Conservation (phyloP, 2,888 invertebrate species). For the Cantharis nigra region DNA sequence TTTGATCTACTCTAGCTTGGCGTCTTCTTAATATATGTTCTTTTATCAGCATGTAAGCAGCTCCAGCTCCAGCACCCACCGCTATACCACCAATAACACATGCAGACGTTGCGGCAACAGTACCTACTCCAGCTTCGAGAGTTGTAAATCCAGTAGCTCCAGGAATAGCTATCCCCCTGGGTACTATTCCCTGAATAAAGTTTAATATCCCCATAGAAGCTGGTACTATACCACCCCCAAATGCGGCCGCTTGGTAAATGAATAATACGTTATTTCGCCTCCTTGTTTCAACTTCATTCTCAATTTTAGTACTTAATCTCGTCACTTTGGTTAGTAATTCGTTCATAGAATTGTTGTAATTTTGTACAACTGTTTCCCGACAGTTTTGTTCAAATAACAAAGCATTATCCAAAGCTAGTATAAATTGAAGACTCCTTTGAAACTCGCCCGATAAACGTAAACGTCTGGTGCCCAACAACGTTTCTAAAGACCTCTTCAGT, state of each 20-base stretch:
- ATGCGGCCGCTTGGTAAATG: neutral
- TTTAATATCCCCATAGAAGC: neutral
- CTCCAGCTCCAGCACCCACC: neutral
- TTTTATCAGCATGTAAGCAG: constrained; percentile 5
- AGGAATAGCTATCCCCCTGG: neutral
- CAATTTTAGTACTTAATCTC: neutral
- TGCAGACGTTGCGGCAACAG: neutral
- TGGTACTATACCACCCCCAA: neutral
- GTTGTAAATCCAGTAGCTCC: neutral
- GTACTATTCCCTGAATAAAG: neutral
- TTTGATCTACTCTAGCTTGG: neutral
- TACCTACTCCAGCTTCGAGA: constrained; percentile 1
- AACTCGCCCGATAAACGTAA: neutral
- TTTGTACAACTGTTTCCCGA: neutral
- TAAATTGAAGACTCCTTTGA: neutral
- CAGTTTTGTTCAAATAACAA: neutral
- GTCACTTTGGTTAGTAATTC: neutral
- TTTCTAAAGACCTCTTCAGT: neutral
- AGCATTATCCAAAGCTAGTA: constrained; percentile 2
- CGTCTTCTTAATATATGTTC: neutral
- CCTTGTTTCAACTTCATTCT: neutral
- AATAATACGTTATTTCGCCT: neutral
- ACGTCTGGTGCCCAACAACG: neutral
- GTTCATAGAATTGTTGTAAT: neutral
- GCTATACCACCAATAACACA: neutral